Percentiles rank a stretch among this genome's conserved stretches.
Conservation (phyloP, 2,888 invertebrate genomes). For the Odontothrips loti region DNA sequence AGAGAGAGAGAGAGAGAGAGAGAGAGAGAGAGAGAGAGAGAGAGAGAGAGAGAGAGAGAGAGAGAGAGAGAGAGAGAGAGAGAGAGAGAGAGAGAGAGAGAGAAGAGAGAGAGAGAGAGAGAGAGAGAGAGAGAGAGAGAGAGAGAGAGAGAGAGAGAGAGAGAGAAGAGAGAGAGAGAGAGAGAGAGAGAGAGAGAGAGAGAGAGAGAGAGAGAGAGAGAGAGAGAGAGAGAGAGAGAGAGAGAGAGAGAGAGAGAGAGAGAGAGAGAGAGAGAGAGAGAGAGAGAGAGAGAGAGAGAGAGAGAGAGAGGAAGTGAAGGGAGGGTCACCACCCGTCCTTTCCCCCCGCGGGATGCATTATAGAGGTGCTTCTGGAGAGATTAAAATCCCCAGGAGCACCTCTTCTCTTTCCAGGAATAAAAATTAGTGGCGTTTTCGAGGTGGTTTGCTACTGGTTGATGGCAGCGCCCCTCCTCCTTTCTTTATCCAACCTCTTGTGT, state of each 20-base stretch:
- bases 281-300: not conserved
- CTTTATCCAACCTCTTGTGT: no score
- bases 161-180: not conserved
- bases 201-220: not conserved
- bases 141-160: not conserved
- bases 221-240: not conserved
- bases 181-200: not conserved
- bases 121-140: not conserved
- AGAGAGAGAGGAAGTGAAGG: not conserved
- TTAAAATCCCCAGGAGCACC: conserved; percentile 14
- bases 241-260: not conserved
- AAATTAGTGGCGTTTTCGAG: not conserved
- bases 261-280: not conserved
- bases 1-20: not conserved
- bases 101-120: not conserved
- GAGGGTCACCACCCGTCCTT: not conserved
- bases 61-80: not conserved
- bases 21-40: not conserved
- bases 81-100: not conserved
- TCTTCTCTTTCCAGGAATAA: not conserved
- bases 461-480: not conserved
- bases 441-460: not conserved
- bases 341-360: not conserved
- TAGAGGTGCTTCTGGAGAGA: not conserved
- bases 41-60: not conserved